A percentile compares a stretch with the other conserved stretches of the same genome.
Conservation (phyloP, 1,140 invertebrate genomes). For the Drosophila yakuba region DNA sequence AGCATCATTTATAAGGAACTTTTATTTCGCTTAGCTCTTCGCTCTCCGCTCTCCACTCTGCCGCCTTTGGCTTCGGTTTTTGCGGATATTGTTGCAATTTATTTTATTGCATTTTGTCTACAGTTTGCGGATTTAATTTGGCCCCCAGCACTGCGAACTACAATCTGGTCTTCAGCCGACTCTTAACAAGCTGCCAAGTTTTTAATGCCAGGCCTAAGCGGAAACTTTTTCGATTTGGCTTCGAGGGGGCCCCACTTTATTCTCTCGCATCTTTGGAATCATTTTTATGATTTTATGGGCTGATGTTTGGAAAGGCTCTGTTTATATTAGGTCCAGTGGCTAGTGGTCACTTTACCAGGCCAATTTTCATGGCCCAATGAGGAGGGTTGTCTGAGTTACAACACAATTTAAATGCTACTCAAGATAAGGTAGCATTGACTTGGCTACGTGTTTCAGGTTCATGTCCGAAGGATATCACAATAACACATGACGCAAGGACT, state of each 20-base stretch:
- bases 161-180: constrained; percentile 30
- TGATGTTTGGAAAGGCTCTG: constrained; percentile 8
- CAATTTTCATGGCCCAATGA: background rate
- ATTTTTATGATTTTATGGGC: constrained; percentile 50
- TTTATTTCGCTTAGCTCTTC: constrained; percentile 42
- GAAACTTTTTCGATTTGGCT: constrained; percentile 76
- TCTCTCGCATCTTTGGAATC: constrained; percentile 9
- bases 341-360: constrained; percentile 29
- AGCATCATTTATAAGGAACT: constrained; percentile 72
- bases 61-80: constrained; percentile 26
- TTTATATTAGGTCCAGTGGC: constrained; percentile 6
- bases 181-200: constrained; percentile 78
- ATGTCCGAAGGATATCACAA: constrained; percentile 7
- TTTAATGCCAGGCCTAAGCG: constrained; percentile 68
- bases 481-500: constrained; percentile 1
- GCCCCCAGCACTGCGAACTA: constrained; percentile 56
- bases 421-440: constrained; percentile 22
- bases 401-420: constrained; percentile 1
- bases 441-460: constrained; percentile 5
- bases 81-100: constrained; percentile 78
- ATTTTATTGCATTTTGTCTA: constrained; percentile 79
- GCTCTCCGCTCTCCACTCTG: background rate
- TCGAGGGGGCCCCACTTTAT: constrained; percentile 16
- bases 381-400: background rate
- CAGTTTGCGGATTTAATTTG: constrained; percentile 80